Conservation (phyloP, 2,888 invertebrate species). For the Pteria penguin region DNA sequence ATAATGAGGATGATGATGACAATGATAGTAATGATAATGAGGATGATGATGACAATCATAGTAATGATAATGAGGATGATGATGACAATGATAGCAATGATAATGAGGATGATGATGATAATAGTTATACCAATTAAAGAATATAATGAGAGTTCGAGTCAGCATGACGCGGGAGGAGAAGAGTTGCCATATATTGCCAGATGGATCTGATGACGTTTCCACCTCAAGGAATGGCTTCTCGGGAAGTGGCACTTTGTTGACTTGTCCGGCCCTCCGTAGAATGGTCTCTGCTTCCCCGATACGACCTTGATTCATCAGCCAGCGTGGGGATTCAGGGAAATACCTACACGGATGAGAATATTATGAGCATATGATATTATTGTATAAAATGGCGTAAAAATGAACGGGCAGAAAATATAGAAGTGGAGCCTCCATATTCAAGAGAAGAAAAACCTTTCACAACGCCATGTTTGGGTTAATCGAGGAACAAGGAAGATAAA, state of each 20-base stretch:
- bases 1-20: no score
- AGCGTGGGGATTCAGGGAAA: slow-evolving; percentile 91
- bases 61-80: no score
- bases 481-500: no score
- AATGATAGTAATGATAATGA: no score
- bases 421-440: no score
- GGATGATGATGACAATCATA: no score
- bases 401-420: not conserved
- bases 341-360: not conserved
- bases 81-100: no score
- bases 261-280: slow-evolving; percentile 30
- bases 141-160: slow-evolving; percentile 35
- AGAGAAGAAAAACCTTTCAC: no score
- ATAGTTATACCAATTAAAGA: slow-evolving; percentile 56
- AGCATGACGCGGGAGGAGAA: slow-evolving; percentile 30
- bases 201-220: not conserved
- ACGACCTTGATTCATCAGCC: slow-evolving; percentile 91
- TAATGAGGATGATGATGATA: no score
- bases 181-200: slow-evolving; percentile 30
- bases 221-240: slow-evolving; percentile 37
- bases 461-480: no score
- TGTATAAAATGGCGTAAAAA: not conserved
- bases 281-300: slow-evolving; percentile 91
- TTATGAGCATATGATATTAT: not conserved
- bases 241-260: slow-evolving; percentile 33